Evolutionary conservation across 2,888 invertebrate species (phyloP), one percentile per base, ranked within the genome.

Genomic region (Melieria omissa): DNA sequence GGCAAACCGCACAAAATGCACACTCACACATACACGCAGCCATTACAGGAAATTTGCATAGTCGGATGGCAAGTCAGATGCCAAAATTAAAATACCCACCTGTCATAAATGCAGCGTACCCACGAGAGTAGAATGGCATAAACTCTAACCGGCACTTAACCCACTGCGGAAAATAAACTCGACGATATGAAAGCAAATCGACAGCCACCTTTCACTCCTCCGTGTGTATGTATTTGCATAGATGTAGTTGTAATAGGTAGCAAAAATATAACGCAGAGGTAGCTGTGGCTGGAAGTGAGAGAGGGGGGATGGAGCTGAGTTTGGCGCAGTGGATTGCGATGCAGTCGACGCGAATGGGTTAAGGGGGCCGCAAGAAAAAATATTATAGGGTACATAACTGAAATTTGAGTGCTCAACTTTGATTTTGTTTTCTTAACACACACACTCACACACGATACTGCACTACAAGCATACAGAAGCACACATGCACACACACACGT

Each of bases 341-440:
- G 10, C 5, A 12, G 10, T 10, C 49, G 10, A 49, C 49, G 12
- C 49, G 29, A 29, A 29, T 29, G 29, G 29, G 29, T 16, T 16
- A 1, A 16, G 16, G 16, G 1, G 12, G 49, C 49, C 9, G 57
- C n/a, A 57, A 57, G 14, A 57, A 57, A 62, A 45, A 72, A 69
- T 29, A 29, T 29, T 29, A 3, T 1, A 29, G 69, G 69, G 61
- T 71, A 70, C 74, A 65, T 76, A 76, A 75, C 74, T 77, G 73
- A 75, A 74, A 74, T 71, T 76, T 77, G 72, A 77, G 72, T 70
- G 72, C 67, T 75, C 74, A 72, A 73, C 75, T 74, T 72, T 76
- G 74, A 75, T 68, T 68, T 47, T 3, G 55, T 66, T 58, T 12
- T 29, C 46, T 54, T 49, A 16, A 52, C 61, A 58, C 29, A 58